Conservation (phyloP, 2,113 vertebrate species). For the Lagenorhynchus albirostris region DNA sequence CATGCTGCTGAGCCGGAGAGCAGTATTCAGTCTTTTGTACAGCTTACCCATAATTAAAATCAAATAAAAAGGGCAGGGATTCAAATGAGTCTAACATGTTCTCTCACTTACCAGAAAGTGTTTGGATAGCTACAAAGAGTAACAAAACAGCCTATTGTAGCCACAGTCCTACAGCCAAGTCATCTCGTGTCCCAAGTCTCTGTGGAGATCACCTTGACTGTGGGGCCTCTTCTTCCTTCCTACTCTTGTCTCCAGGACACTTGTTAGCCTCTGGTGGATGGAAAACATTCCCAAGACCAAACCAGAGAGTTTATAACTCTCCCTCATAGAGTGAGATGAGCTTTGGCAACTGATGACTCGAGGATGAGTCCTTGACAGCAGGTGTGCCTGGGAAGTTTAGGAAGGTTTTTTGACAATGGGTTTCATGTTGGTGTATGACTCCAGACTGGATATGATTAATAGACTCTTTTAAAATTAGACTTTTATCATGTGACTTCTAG, state of each 20-base stretch:
- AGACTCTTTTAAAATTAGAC: background rate
- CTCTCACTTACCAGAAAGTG: conserved; percentile 28
- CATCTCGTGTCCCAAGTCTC: background rate
- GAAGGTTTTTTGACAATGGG: background rate
- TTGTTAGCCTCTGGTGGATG: background rate
- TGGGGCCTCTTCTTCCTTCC: background rate
- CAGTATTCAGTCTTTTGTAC: background rate
- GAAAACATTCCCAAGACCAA: background rate
- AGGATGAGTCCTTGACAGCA: background rate
- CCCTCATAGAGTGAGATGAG: background rate
- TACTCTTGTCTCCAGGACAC: background rate
- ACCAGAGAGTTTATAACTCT: background rate
- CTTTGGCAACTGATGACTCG: background rate
- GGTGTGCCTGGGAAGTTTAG: background rate
- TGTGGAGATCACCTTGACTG: background rate
- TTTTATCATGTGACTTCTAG: conserved; percentile 23
- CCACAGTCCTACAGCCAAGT: background rate
- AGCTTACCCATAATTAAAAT: conserved; percentile 49
- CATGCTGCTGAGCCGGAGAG: background rate
- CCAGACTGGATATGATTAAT: background rate
- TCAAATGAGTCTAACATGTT: background rate
- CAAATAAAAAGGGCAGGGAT: conserved; percentile 53
- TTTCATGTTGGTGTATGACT: background rate
- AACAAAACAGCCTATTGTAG: conserved; percentile 22
- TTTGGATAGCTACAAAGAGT: background rate